Conservation (phyloP, 2,888 invertebrate species). For the Dasysyrphus tricinctus region DNA sequence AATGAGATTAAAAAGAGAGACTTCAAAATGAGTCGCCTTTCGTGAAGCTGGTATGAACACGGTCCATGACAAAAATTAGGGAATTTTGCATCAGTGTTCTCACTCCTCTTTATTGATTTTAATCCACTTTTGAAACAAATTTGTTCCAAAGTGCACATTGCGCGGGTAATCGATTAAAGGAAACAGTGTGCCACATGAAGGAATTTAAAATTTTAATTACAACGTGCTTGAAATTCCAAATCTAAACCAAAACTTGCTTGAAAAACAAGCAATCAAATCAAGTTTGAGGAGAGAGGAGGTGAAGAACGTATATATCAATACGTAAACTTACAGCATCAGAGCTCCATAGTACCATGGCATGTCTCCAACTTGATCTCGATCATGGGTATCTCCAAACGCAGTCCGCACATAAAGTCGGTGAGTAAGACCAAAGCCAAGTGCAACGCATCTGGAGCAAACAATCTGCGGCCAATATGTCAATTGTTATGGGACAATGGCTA, state of each 20-base stretch:
- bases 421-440: slow-evolving; percentile 72
- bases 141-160: not conserved
- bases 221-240: slow-evolving; percentile 56
- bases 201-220: slow-evolving; percentile 63
- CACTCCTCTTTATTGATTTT: no score
- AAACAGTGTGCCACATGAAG: slow-evolving; percentile 35
- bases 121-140: not conserved
- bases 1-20: no score
- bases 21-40: no score
- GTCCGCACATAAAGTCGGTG: slow-evolving; percentile 36
- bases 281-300: slow-evolving; percentile 7
- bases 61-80: no score
- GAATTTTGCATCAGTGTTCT: no score
- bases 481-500: slow-evolving; percentile 54
- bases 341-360: not conserved
- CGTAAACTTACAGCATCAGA: not conserved
- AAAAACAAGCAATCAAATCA: slow-evolving; percentile 23
- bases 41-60: no score
- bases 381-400: slow-evolving; percentile 36
- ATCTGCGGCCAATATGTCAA: slow-evolving; percentile 45
- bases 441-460: slow-evolving; percentile 64
- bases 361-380: slow-evolving; percentile 28
- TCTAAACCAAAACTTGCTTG: not conserved
- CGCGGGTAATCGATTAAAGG: slow-evolving; percentile 38
- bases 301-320: not conserved